A percentile compares a stretch with the other conserved stretches of the same genome.
phyloP scores from a whole-genome alignment of 1,140 invertebrate genomes.

The Galendromus occidentalis region DNA sequence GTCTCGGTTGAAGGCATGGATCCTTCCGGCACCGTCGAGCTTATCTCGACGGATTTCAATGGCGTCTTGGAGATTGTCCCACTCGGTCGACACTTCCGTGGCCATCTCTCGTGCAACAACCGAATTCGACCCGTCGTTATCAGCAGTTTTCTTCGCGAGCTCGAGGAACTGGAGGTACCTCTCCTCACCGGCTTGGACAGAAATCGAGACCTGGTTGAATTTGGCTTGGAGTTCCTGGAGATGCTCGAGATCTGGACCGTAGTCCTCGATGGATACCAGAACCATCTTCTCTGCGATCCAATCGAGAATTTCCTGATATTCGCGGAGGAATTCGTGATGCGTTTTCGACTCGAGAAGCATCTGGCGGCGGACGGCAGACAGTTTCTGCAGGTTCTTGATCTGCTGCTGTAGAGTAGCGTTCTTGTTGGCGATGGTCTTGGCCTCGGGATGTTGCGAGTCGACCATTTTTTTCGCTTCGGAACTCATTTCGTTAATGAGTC shows the following conservation, averaged over 20 bases:
- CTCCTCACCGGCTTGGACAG: slow-evolving; percentile 72
- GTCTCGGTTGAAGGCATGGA: slow-evolving; percentile 88
- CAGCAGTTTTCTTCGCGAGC: slow-evolving; percentile 66
- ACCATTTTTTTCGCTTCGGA: slow-evolving; percentile 60
- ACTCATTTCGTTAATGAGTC: slow-evolving; percentile 76
- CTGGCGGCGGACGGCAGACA: slow-evolving; percentile 54
- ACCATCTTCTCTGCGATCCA: slow-evolving; percentile 88
- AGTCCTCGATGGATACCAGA: slow-evolving; percentile 76
- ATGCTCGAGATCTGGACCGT: slow-evolving; percentile 92
- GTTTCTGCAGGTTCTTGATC: slow-evolving; percentile 54
- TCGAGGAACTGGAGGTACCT: slow-evolving; percentile 79
- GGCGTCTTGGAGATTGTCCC: slow-evolving; percentile 66
- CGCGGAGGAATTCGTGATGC: slow-evolving; percentile 74
- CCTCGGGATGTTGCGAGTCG: slow-evolving; percentile 43
- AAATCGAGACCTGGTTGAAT: slow-evolving; percentile 85
- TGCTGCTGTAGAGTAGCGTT: slow-evolving; percentile 44
- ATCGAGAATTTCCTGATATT: slow-evolving; percentile 68
- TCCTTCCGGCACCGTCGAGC: slow-evolving; percentile 74
- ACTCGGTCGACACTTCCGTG: slow-evolving; percentile 35
- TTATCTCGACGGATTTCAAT: slow-evolving; percentile 64
- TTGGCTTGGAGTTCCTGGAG: slow-evolving; percentile 67
- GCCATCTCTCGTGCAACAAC: background rate
- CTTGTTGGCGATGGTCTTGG: slow-evolving; percentile 51
- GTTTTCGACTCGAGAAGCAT: slow-evolving; percentile 74
- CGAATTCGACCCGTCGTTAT: slow-evolving; percentile 26